A percentile compares a stretch with the other conserved stretches of the same genome.
These are phyloP conservation scores for Monochamus alternatus DNA, from an alignment of 2,888 invertebrate genomes.

Conservation along the genomic window DNA sequence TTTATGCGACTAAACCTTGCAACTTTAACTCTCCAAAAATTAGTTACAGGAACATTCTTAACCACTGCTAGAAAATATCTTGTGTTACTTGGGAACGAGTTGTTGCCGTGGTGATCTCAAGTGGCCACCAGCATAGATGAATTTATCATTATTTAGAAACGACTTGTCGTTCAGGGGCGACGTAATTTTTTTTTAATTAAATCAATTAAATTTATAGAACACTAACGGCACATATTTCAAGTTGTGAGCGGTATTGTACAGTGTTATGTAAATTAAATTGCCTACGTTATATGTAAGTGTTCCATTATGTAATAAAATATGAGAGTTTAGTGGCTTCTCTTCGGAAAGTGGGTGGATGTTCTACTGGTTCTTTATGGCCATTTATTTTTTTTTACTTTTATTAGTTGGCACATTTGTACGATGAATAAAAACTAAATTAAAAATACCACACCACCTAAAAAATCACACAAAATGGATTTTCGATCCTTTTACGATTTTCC, in stretches of 20 bases:
- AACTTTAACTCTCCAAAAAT: too few relatives aligned
- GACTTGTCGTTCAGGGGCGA: conserved; percentile 1
- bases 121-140: conserved; percentile 47
- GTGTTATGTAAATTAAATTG: background rate
- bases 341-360: background rate
- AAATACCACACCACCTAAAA: too few relatives aligned
- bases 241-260: background rate
- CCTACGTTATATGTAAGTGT: background rate
- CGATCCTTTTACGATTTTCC: too few relatives aligned
- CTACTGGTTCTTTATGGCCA: background rate
- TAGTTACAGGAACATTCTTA: too few relatives aligned
- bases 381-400: background rate
- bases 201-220: background rate
- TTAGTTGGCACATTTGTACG: too few relatives aligned
- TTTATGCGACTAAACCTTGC: too few relatives aligned
- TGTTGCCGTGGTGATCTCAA: conserved; percentile 36
- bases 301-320: background rate
- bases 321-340: background rate
- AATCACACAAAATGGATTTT: too few relatives aligned
- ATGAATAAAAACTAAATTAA: too few relatives aligned
- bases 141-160: conserved; percentile 40
- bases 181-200: conserved; percentile 1
- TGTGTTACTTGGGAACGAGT: conserved; percentile 15
- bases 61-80: too few relatives aligned
- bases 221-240: background rate